Percentiles rank a stretch among this genome's conserved stretches.
phyloP scores from a whole-genome alignment of 2,113 vertebrate species.

The Pycnonotus jocosus region DNA sequence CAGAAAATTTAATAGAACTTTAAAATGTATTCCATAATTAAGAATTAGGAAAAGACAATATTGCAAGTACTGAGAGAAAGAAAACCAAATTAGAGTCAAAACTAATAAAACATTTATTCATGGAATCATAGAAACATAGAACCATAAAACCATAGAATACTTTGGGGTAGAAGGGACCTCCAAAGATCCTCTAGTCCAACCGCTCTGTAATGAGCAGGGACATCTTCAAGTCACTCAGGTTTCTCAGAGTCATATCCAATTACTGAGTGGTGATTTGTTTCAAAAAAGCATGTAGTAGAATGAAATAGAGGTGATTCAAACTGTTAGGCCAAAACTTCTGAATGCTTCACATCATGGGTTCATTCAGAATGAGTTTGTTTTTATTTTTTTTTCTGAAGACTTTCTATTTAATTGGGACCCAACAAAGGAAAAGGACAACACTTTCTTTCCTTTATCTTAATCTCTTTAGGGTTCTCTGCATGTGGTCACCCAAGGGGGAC shows the following conservation, averaged over 20 bases:
- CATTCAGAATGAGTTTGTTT: neutral
- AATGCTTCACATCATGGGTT: neutral
- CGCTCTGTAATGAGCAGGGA: neutral
- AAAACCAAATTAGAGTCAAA: neutral
- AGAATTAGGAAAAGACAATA: neutral
- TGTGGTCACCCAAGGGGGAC: fast-evolving
- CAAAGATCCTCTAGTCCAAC: neutral
- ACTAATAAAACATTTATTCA: neutral
- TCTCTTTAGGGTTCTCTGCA: neutral
- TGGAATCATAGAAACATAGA: neutral
- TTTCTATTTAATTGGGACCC: neutral
- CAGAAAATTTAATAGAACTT: neutral
- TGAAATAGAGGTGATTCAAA: neutral
- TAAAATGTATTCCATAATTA: neutral
- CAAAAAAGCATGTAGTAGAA: neutral
- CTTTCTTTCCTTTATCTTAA: neutral
- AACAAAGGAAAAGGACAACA: neutral
- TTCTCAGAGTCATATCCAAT: neutral
- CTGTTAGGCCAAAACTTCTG: neutral
- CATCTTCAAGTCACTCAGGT: neutral
- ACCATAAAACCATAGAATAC: neutral
- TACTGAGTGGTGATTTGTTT: neutral
- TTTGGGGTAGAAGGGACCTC: neutral
- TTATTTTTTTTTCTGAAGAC: neutral
- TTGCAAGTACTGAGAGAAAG: neutral